Conservation (phyloP, 2,113 vertebrate genomes). For the Isurus oxyrinchus region DNA sequence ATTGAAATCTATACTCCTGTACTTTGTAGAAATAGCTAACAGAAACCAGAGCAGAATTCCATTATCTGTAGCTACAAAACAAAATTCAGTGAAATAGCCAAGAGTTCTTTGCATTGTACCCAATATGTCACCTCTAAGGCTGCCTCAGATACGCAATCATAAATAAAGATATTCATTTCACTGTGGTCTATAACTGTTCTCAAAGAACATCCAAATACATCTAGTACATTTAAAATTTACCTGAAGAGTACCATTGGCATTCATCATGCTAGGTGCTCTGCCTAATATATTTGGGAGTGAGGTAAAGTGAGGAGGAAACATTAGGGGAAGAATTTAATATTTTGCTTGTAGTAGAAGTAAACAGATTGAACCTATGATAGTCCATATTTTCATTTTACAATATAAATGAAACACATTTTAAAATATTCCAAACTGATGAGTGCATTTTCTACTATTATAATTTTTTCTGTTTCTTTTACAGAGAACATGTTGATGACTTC, state of each 20-base stretch:
- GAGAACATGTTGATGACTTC: conserved; percentile 58
- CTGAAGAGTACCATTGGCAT: neutral
- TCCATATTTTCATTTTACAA: neutral
- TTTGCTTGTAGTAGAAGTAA: neutral
- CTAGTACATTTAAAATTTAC: neutral
- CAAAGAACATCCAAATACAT: neutral
- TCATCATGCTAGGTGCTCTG: neutral
- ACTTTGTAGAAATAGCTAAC: neutral
- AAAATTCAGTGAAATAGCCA: neutral
- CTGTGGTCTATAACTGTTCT: neutral
- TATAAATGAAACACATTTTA: neutral
- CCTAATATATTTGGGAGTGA: neutral
- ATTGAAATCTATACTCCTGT: neutral
- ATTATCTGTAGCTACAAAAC: neutral
- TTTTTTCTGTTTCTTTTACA: conserved; percentile 42
- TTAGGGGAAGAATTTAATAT: neutral
- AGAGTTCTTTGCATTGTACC: neutral
- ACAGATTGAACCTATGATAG: neutral
- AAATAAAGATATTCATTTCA: neutral
- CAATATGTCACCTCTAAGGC: neutral
- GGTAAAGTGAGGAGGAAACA: neutral
- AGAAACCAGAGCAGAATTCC: neutral
- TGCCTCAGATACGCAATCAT: neutral
- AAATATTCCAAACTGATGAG: neutral
- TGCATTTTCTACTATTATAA: neutral